Evolutionary conservation across 2,888 invertebrate species (phyloP).

Genomic region (Andricus curvator): DNA sequence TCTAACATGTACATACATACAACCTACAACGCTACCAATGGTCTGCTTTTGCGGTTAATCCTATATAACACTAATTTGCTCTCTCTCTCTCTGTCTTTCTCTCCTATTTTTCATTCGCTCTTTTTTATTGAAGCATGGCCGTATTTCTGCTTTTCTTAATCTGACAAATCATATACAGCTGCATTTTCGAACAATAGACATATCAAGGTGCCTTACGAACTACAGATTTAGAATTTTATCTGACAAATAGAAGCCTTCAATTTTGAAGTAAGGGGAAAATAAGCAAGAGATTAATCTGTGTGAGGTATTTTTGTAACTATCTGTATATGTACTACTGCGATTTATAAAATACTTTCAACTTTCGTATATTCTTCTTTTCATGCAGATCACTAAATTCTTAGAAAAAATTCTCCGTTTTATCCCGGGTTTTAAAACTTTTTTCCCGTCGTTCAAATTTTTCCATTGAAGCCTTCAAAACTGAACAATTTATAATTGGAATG

Average conservation of each 20-base stretch:
- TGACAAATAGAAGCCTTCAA: not conserved
- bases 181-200: not conserved
- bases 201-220: not conserved
- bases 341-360: too few species aligned
- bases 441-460: too few species aligned
- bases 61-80: not conserved
- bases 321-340: too few species aligned
- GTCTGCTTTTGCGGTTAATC: constrained; percentile 39
- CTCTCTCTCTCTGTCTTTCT: constrained; percentile 29
- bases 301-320: too few species aligned
- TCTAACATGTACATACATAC: constrained; percentile 13
- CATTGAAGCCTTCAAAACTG: too few species aligned
- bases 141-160: not conserved
- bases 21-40: not conserved
- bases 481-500: too few species aligned
- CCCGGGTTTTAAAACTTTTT: too few species aligned
- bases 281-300: too few species aligned
- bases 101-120: not conserved
- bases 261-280: too few species aligned
- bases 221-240: not conserved
- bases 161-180: not conserved
- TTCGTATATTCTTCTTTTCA: too few species aligned
- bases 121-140: not conserved
- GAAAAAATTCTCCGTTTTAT: too few species aligned
- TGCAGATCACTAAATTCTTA: too few species aligned